Evolutionary conservation across 2,888 invertebrate species (phyloP), one percentile per base, ranked within the genome.

Genomic region (Scaptomyza caliginosa): DNA sequence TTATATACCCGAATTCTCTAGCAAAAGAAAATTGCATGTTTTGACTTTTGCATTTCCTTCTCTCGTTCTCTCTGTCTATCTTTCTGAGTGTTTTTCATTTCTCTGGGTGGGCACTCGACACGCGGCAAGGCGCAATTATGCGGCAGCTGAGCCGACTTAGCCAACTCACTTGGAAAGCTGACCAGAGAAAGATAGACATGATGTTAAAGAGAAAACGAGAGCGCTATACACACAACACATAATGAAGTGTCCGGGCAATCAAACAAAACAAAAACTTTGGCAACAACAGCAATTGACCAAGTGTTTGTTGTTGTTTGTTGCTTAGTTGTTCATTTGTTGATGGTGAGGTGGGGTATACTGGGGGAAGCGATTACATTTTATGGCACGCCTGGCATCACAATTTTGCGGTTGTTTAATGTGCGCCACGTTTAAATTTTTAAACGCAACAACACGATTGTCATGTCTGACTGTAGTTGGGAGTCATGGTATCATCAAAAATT

Each of bases 1-100:
- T 73, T 73, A 69, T 63, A 77, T 51, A 57, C 66, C 11, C 39
- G 48, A 59, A 70, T 65, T 34, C 70, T 68, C 65, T 55, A 51
- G 51, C 56, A 59, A 74, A 82, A 83, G 64, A 74, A 82, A 83
- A 86, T 85, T 86, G 85, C 85, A 86, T 85, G 79, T 82, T 83
- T 74, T 82, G 85, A 79, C 62, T 67, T 36, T 30, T 55, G 68
- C 56, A 67, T 30, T 67, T 45, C 40, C 38, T 46, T 26, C 28
- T 2, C 8, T 19, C 16, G 16, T 16, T 43, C 16, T 16, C 24
- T 24, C 11, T n/a, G 5, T 10, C 4, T 11, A 6, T n/a, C 4
- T 38, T 58, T 42, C 17, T 10, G 38, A 46, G 10, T 19, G 7
- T 23, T 17, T n/a, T 21, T 26, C 23, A 7, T 34, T 46, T 40